Percentiles rank a stretch among this genome's conserved stretches.
Evolutionary conservation across 2,113 vertebrate species (phyloP).

Genomic region (Anser brachyrhynchus): DNA sequence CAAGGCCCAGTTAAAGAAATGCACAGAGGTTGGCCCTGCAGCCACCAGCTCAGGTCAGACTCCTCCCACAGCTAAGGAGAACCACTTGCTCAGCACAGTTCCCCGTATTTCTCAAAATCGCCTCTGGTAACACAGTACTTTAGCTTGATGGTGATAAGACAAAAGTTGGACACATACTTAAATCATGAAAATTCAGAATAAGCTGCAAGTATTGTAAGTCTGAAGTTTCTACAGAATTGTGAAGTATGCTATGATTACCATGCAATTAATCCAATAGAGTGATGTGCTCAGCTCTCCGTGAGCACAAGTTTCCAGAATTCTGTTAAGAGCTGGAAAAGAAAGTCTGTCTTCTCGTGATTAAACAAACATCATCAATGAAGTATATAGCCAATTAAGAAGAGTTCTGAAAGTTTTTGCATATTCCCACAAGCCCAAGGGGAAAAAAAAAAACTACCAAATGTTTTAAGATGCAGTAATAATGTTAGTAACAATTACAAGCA

Average conservation of each 20-base stretch:
- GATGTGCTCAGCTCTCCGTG: neutral
- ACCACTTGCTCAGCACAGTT: rapidly evolving
- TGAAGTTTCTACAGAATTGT: neutral
- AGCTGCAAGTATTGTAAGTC: neutral
- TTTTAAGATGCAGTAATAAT: neutral
- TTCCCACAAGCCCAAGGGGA: neutral
- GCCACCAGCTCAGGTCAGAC: neutral
- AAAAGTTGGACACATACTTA: neutral
- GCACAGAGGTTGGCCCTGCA: neutral
- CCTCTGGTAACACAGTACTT: neutral
- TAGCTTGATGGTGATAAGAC: rapidly evolving
- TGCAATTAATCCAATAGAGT: neutral
- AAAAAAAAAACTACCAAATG: neutral
- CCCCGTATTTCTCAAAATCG: neutral
- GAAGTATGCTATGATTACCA: neutral
- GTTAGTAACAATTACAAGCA: neutral
- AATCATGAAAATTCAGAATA: neutral
- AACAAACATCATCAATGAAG: neutral
- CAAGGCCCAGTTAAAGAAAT: neutral
- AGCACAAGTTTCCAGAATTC: neutral
- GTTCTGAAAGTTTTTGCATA: neutral
- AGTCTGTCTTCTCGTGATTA: neutral
- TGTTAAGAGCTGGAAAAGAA: neutral
- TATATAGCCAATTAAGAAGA: neutral
- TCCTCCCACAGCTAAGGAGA: neutral